Base-by-base conservation (phyloP, 64 coral and sea anemone species). In the Orbicella faveolata region DNA sequence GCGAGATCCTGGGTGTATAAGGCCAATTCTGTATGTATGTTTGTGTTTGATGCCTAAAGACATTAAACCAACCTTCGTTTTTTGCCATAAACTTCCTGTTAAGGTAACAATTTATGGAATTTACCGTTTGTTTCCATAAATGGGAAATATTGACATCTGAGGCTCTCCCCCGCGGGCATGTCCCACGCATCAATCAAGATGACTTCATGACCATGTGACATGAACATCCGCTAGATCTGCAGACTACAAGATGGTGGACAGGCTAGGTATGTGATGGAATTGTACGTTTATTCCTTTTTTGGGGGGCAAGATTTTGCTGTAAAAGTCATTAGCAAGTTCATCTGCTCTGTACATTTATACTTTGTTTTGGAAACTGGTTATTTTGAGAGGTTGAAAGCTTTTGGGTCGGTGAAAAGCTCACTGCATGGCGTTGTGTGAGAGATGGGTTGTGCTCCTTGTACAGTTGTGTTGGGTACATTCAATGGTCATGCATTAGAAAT, bases 171-270 rank as follows among this genome's bases (percentile, higher is more conserved):
- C 65, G 35, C 57, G 70, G 75, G 13, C 70, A 33, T 53, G 9
- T 6, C 79, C 87, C 87, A 52, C 78, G n/a, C 57, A 77, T 87
- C 87, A 93, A 93, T 93, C 86, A 83, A 21, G 61, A 53, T 76
- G 8, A 75, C n/a, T 16, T 52, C 30, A 53, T 19, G 18, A 17
- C 11, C 92, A 93, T 73, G 92, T 93, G 92, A 93, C 57, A 1
- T 54, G 41, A 62, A 57, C 10, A 52, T 20, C 44, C 68, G 37
- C 36, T 3, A 6, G 25, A 55, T 37, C 81, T 21, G 23, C 10
- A 76, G 63, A 6, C 26, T 59, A 12, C 92, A 96, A 96, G 61
- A 96, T 96, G 95, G 92, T 96, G 95, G 95, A 96, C 57, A 76
- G 95, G 37, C 79, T 96, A 48, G 95, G 95, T 96, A 91, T 77